phyloP scores from a whole-genome alignment of 1,140 invertebrate genomes.

The Maconellicoccus hirsutus region DNA sequence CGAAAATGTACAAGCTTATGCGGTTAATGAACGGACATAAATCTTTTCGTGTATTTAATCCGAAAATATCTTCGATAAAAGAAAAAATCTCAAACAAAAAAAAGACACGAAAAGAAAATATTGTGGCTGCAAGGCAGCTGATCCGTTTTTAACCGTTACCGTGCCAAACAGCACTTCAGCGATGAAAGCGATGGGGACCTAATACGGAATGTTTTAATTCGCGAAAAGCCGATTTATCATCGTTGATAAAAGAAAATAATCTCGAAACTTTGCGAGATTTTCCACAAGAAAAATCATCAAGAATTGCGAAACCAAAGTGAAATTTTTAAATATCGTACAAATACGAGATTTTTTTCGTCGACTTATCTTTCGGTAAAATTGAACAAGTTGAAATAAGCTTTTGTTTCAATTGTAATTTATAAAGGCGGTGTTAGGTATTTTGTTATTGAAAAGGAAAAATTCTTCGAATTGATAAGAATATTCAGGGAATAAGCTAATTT shows the following conservation, averaged over 20 bases:
- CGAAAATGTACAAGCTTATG: neutral
- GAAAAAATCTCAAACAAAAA: constrained; percentile 6
- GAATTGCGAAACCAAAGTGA: neutral
- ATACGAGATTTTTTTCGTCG: too few species aligned
- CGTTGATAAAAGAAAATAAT: constrained; percentile 5
- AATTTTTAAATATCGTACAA: neutral
- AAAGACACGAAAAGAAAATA: constrained; percentile 16
- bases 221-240: constrained; percentile 8
- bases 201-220: neutral
- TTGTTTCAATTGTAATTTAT: neutral
- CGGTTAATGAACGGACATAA: constrained; percentile 22
- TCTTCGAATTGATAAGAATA: constrained; percentile 17
- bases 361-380: neutral
- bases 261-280: neutral
- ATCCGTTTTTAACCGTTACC: constrained; percentile 6
- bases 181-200: neutral
- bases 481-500: constrained; percentile 10
- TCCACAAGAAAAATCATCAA: neutral
- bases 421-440: neutral
- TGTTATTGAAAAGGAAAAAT: neutral
- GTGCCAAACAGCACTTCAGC: neutral
- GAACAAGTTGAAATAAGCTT: neutral
- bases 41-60: constrained; percentile 19
- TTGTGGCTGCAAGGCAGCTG: neutral
- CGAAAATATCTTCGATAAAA: constrained; percentile 22